These are phyloP conservation scores for Platerodrilus igneus DNA, from an alignment of 2,888 invertebrate genomes.

Conservation along the genomic window DNA sequence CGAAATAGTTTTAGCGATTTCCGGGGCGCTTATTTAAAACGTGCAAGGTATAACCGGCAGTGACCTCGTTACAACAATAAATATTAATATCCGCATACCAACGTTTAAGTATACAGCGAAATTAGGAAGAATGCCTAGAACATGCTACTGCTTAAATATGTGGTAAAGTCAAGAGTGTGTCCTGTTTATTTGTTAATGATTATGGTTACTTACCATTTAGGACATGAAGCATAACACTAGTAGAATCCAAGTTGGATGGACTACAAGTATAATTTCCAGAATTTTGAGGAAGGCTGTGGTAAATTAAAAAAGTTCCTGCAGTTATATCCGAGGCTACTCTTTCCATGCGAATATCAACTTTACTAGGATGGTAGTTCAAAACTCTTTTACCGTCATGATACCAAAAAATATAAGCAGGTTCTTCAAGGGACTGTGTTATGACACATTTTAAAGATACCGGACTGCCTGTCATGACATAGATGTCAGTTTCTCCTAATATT, in stretches of 20 bases:
- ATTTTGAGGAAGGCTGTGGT: conserved; percentile 68
- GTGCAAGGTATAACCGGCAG: too few relatives aligned
- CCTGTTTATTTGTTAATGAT: too few relatives aligned
- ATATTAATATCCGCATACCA: too few relatives aligned
- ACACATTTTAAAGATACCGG: conserved; percentile 84
- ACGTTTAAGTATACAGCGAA: too few relatives aligned
- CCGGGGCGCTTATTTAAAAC: too few relatives aligned
- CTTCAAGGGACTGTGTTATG: conserved; percentile 85
- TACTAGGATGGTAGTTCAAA: conserved; percentile 66
- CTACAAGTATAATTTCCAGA: conserved; percentile 92
- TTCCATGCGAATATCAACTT: conserved; percentile 67
- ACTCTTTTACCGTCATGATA: conserved; percentile 80
- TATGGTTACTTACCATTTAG: conserved; percentile 81
- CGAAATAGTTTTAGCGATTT: too few relatives aligned
- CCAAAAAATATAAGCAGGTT: conserved; percentile 93
- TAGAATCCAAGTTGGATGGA: conserved; percentile 86
- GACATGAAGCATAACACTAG: conserved; percentile 84
- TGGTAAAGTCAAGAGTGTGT: too few relatives aligned
- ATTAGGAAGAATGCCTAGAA: too few relatives aligned
- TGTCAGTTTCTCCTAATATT: conserved; percentile 82
- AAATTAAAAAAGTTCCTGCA: conserved; percentile 69
- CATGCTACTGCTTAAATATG: too few relatives aligned
- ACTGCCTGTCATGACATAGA: conserved; percentile 88
- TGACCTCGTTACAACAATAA: too few relatives aligned
- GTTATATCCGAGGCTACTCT: conserved; percentile 68